A percentile compares a stretch with the other conserved stretches of the same genome.
phyloP scores from a whole-genome alignment of 1,140 invertebrate species.

The Eufriesea mexicana region DNA sequence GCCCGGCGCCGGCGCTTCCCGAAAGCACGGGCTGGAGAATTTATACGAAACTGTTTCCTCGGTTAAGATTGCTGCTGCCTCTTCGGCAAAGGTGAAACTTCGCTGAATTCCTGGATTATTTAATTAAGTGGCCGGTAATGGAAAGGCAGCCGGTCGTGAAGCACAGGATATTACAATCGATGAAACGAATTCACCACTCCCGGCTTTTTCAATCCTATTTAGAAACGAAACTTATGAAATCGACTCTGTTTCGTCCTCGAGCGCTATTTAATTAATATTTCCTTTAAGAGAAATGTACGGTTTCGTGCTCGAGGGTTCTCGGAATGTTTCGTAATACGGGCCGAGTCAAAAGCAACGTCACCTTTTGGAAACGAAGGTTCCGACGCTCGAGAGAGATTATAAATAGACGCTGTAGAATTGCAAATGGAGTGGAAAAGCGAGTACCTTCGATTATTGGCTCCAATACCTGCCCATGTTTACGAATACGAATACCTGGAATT shows the following conservation, averaged over 20 bases:
- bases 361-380: too few species aligned
- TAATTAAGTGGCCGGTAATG: conserved; percentile 65
- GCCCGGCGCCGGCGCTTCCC: conserved; percentile 19
- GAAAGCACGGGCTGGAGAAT: conserved; percentile 45
- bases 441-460: too few species aligned
- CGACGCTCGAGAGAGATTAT: too few species aligned
- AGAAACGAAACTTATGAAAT: not conserved
- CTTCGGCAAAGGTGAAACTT: conserved; percentile 52
- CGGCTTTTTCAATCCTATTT: not conserved
- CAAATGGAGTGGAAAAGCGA: too few species aligned
- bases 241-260: not conserved
- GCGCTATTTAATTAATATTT: conserved; percentile 8
- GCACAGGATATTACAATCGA: conserved; percentile 60
- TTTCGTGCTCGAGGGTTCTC: not conserved
- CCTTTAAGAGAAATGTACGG: not conserved
- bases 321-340: not conserved
- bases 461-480: too few species aligned
- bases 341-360: too few species aligned
- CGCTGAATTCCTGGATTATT: conserved; percentile 56
- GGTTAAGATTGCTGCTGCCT: conserved; percentile 14
- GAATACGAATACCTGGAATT: too few species aligned
- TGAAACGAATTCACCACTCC: not conserved
- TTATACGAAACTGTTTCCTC: conserved; percentile 50
- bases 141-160: conserved; percentile 57
- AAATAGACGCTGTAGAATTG: too few species aligned